Percentiles rank a stretch among this genome's conserved stretches.
phyloP scores from a whole-genome alignment of 2,888 invertebrate species.

The Caradrina kadenii region DNA sequence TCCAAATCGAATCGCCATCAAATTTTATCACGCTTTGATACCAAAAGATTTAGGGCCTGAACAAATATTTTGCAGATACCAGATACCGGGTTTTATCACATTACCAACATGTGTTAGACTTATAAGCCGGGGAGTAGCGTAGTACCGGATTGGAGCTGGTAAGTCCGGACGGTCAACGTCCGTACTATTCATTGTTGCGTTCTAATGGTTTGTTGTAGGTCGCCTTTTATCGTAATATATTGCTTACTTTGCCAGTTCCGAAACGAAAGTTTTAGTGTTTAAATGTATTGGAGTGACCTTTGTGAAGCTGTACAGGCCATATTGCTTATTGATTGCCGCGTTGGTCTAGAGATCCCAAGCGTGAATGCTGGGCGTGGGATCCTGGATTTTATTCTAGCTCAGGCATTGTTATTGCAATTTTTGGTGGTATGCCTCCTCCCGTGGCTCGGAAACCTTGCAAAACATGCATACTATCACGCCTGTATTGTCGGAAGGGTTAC shows the following conservation, averaged over 20 bases:
- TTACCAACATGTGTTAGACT: constrained; percentile 57
- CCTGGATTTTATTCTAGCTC: no score
- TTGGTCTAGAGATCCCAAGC: no score
- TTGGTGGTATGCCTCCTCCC: no score
- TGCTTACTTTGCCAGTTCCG: constrained; percentile 55
- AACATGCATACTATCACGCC: no score
- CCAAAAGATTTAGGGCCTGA: constrained; percentile 44
- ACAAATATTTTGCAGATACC: constrained; percentile 56
- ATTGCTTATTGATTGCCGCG: not conserved
- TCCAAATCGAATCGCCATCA: constrained; percentile 51
- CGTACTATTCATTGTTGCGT: constrained; percentile 64
- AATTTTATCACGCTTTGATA: constrained; percentile 50
- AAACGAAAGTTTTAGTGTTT: constrained; percentile 47
- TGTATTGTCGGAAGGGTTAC: no score
- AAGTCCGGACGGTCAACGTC: constrained; percentile 61
- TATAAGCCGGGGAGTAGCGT: constrained; percentile 59
- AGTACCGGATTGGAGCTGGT: constrained; percentile 51
- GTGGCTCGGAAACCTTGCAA: no score
- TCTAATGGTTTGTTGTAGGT: constrained; percentile 62
- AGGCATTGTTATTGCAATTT: no score
- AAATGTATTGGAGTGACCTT: constrained; percentile 33
- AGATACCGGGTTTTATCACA: constrained; percentile 59
- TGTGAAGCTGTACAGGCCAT: not conserved
- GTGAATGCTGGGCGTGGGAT: no score
- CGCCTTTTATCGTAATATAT: constrained; percentile 64